These are phyloP conservation scores for Oophaga sylvatica DNA, from an alignment of 2,797 vertebrate genomes.

Conservation along the genomic window DNA sequence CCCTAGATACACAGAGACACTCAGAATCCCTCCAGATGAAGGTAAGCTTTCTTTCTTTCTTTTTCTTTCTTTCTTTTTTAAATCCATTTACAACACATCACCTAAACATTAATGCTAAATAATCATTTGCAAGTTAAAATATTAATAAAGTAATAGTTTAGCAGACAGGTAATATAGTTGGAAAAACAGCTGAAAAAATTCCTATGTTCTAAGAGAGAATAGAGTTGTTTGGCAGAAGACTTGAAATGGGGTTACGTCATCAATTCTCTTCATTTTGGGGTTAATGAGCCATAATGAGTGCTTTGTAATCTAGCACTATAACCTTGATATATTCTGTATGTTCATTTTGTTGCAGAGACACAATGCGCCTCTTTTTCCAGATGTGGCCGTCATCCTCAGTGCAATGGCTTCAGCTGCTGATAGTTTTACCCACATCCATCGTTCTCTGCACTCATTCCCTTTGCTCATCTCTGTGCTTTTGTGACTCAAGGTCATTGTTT, in stretches of 20 bases:
- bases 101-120: background rate
- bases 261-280: background rate
- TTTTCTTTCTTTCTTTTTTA: background rate
- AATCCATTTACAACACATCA: background rate
- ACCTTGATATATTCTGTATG: background rate
- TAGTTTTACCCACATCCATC: background rate
- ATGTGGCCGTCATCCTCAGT: background rate
- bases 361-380: slow-evolving; percentile 20
- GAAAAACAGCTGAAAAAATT: background rate
- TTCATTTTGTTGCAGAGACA: slow-evolving; percentile 40
- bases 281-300: background rate
- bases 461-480: slow-evolving; percentile 68
- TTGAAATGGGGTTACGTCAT: background rate
- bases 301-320: background rate
- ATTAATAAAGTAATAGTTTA: background rate
- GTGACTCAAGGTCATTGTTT: slow-evolving; percentile 71
- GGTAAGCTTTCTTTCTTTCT: slow-evolving; percentile 16
- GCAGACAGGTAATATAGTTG: background rate
- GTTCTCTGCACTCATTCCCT: background rate
- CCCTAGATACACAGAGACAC: background rate
- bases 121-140: background rate
- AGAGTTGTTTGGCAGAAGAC: background rate
- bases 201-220: background rate
- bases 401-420: background rate
- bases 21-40: slow-evolving; percentile 21